Conservation (phyloP, 2,888 invertebrate species). For the Diplolepis rosae region DNA sequence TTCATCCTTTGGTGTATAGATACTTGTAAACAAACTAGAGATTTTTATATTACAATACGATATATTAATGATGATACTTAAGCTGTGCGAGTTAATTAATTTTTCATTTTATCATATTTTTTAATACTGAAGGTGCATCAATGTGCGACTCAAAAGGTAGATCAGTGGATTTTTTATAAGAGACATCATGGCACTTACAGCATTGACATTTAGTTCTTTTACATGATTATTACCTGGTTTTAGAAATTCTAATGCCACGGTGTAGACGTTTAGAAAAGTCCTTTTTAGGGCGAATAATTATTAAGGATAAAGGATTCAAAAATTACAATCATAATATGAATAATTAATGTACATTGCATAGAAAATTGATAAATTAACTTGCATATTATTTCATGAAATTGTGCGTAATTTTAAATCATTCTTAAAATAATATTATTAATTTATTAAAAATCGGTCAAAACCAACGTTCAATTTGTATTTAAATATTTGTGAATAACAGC, state of each 20-base stretch:
- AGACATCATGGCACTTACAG: constrained; percentile 30
- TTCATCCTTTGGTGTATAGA: constrained; percentile 18
- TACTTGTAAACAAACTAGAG: constrained; percentile 48
- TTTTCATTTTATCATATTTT: constrained; percentile 3
- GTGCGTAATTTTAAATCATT: constrained; percentile 23
- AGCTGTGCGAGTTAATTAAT: constrained; percentile 25
- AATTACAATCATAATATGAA: constrained; percentile 6
- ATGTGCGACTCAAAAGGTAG: constrained; percentile 15
- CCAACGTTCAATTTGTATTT: not conserved
- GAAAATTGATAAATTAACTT: constrained; percentile 20
- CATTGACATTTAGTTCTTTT: constrained; percentile 27
- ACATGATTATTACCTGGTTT: constrained; percentile 22
- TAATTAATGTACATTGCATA: not conserved
- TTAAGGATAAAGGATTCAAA: constrained; percentile 1
- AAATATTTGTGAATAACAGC: not conserved
- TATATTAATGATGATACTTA: constrained; percentile 20
- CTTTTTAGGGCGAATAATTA: constrained; percentile 8
- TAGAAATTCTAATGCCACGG: constrained; percentile 27
- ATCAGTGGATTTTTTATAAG: constrained; percentile 5
- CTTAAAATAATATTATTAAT: not conserved
- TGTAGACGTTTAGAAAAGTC: constrained; percentile 30
- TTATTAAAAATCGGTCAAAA: constrained; percentile 16
- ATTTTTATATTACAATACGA: constrained; percentile 28
- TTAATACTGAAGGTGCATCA: constrained; percentile 27
- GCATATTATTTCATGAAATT: constrained; percentile 19